Base-by-base conservation (phyloP, 2,888 invertebrate genomes). In the Lepidocyrtinus sp. region DNA sequence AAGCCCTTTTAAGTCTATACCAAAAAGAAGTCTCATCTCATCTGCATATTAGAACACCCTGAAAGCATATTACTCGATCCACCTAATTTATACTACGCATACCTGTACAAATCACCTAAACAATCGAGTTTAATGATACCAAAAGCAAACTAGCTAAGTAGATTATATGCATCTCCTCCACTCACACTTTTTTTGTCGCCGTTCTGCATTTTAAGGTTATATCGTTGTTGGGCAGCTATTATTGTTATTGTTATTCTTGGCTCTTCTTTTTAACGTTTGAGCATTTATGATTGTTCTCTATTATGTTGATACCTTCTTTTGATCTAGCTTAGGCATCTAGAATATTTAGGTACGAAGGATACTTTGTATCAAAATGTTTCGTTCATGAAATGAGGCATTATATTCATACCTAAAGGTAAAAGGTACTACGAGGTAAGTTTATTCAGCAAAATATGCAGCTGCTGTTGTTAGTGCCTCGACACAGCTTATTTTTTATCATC, bases 401-500 rank as follows among this genome's bases (percentile, higher is more conserved):
- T 59, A 21, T 7, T 72, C 46, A 25, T 72, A 77, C 72, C 68
- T 62, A 21, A 59, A 59, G 2, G 55, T n/a, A n/a, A 55, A 70
- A 70, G 69, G 55, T 50, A 72, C 72, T n/a, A n/a, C n/a, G n/a
- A n/a, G n/a, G n/a, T n/a, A 45, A 63, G 22, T 45, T 73, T 72
- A 77, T 61, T 77, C 68, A 73, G 72, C 73, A 73, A 45, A 36
- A 59, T 21, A 59, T 59, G 19, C 59, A 59, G 59, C 25, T 73
- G 46, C 46, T 69, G 73, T 59, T 69, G 74, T 65, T 68, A 73
- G 61, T 26, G 22, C 72, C 71, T 27, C 63, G 50, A 63, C 27
- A 19, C 64, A 19, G 2, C 25, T n/a, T 50, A 45, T 21, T 72
- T 62, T 55, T 24, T 71, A 72, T 78, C 78, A 78, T 78, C 78